Conservation (phyloP, 2,888 invertebrate genomes). For the Erebia ligea region DNA sequence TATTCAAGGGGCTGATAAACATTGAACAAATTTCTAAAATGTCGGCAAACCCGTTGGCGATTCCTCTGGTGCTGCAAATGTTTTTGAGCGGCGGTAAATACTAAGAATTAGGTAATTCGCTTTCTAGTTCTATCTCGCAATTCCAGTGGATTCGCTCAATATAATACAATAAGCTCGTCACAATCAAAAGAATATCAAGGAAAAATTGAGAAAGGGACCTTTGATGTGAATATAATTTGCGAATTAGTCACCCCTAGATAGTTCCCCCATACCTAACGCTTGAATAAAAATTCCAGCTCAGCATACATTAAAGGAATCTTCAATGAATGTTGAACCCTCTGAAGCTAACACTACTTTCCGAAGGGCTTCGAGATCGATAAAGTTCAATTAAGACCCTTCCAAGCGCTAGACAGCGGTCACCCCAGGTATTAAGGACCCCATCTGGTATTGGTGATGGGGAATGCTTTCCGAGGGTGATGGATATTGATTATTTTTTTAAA, state of each 20-base stretch:
- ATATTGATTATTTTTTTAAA: conserved; percentile 38
- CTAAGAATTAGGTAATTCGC: no score
- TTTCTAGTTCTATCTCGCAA: no score
- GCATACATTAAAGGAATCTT: conserved; percentile 10
- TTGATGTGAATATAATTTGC: not conserved
- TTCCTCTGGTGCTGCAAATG: no score
- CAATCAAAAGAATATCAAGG: not conserved
- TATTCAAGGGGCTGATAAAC: no score
- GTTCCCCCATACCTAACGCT: not conserved
- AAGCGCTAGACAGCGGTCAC: conserved; percentile 39
- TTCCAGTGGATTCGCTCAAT: no score
- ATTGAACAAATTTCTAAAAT: no score
- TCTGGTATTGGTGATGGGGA: conserved; percentile 36
- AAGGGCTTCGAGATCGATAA: conserved; percentile 38
- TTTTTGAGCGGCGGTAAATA: no score
- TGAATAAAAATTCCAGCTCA: conserved; percentile 9
- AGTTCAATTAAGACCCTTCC: conserved; percentile 39
- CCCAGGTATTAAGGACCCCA: conserved; percentile 37
- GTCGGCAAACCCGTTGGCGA: no score
- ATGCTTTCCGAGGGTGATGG: conserved; percentile 30
- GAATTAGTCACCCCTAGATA: conserved; percentile 1
- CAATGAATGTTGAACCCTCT: conserved; percentile 17
- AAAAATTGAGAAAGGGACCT: not conserved
- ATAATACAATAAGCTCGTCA: no score
- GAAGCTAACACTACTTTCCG: conserved; percentile 21